Evolutionary conservation across 2,888 invertebrate genomes (phyloP).

Genomic region (Drosophila hamatofila): DNA sequence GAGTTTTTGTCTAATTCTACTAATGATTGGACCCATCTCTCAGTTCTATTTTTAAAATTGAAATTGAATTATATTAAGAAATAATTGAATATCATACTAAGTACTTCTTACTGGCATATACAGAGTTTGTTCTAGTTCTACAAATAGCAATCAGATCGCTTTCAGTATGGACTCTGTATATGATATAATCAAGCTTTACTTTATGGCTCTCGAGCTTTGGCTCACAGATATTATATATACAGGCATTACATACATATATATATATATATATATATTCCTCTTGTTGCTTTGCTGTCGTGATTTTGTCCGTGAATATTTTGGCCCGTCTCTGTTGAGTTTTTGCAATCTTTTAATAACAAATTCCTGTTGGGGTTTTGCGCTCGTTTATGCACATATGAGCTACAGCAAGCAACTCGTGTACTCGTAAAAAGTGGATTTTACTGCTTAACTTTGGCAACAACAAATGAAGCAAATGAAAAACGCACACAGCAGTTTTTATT

Average conservation of each 20-base stretch:
- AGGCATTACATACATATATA: neutral
- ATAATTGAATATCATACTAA: too few relatives aligned
- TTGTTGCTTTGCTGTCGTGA: conserved; percentile 10
- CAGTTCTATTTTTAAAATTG: neutral
- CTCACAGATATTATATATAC: neutral
- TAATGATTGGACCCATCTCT: neutral
- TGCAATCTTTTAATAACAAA: conserved; percentile 66
- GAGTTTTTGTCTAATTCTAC: neutral
- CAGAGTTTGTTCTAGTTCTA: neutral
- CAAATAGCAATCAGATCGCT: neutral
- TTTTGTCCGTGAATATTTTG: conserved; percentile 7
- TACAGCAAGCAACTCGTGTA: conserved; percentile 50
- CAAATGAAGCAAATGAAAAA: conserved; percentile 73
- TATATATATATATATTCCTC: neutral
- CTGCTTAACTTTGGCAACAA: conserved; percentile 74
- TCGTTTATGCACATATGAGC: conserved; percentile 49
- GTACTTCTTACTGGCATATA: too few relatives aligned
- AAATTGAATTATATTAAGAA: too few relatives aligned
- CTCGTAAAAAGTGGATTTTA: conserved; percentile 78
- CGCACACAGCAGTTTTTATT: conserved; percentile 39
- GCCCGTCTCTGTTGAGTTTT: conserved; percentile 39
- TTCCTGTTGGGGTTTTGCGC: conserved; percentile 40
- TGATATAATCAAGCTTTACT: neutral
- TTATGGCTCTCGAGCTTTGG: neutral
- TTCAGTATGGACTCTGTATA: neutral